Conservation (phyloP, 2,888 invertebrate genomes). For the Taenaris catops region DNA sequence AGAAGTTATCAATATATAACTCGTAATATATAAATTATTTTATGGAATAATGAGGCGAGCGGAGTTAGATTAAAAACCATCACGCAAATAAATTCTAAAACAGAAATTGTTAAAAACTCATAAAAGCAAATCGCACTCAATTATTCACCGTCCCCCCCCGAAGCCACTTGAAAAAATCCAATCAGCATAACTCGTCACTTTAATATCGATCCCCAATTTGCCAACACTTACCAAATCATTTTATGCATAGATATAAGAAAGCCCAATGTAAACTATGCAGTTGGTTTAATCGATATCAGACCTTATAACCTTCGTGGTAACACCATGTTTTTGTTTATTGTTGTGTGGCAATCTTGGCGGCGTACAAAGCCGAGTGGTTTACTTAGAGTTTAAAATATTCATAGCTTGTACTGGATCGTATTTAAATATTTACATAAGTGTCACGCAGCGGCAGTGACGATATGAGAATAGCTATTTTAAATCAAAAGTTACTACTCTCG, state of each 20-base stretch:
- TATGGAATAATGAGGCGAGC: too few species aligned
- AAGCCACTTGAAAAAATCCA: constrained; percentile 74
- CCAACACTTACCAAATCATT: constrained; percentile 71
- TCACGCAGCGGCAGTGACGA: constrained; percentile 74
- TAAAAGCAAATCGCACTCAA: constrained; percentile 65
- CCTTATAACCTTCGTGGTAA: constrained; percentile 45
- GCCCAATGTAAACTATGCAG: constrained; percentile 37
- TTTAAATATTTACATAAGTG: constrained; percentile 82
- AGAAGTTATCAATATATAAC: not conserved
- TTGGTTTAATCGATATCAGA: constrained; percentile 38
- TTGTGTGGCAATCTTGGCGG: constrained; percentile 48
- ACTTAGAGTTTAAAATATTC: constrained; percentile 80
- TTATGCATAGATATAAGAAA: constrained; percentile 69
- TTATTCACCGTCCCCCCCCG: constrained; percentile 69
- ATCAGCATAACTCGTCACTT: constrained; percentile 78
- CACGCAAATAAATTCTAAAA: constrained; percentile 26
- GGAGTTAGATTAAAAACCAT: constrained; percentile 20
- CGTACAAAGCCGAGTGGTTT: constrained; percentile 69
- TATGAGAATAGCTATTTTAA: too few species aligned
- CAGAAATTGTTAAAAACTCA: constrained; percentile 32
- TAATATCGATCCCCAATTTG: constrained; percentile 75
- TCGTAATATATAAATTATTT: constrained; percentile 1
- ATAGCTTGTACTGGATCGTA: constrained; percentile 81
- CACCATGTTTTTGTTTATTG: constrained; percentile 52
- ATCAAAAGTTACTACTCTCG: too few species aligned